Evolutionary conservation across 2,888 invertebrate genomes (phyloP).

Genomic region (Campoletis raptor): DNA sequence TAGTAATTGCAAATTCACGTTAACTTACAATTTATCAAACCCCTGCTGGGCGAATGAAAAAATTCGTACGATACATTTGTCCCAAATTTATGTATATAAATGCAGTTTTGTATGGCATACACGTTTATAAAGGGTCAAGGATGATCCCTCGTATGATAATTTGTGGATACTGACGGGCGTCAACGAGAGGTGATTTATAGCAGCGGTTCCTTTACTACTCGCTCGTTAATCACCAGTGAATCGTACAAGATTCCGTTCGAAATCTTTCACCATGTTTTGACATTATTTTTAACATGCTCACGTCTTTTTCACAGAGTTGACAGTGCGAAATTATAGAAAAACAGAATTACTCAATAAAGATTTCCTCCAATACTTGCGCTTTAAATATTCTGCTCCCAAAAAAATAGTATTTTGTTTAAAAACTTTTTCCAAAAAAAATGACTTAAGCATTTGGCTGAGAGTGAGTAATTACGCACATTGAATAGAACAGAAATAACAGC

Average conservation of each 20-base stretch:
- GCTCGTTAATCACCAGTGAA: constrained; percentile 43
- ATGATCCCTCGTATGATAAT: constrained; percentile 38
- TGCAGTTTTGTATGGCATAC: background rate
- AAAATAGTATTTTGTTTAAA: too few species aligned
- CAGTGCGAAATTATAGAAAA: background rate
- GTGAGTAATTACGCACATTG: too few species aligned
- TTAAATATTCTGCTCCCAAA: background rate
- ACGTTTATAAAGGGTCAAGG: constrained; percentile 7
- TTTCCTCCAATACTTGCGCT: background rate
- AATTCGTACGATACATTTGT: background rate
- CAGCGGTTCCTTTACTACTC: constrained; percentile 16
- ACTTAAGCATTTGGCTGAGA: too few species aligned
- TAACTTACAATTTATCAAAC: background rate
- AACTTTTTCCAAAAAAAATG: too few species aligned
- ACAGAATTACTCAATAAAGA: background rate
- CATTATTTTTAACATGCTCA: background rate
- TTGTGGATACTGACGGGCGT: constrained; percentile 37
- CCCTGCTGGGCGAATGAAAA: background rate
- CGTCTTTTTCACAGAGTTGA: background rate
- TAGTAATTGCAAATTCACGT: background rate
- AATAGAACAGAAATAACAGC: too few species aligned
- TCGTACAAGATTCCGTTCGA: background rate
- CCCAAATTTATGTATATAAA: background rate
- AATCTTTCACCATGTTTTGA: background rate
- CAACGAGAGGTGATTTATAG: constrained; percentile 47